Base-by-base conservation (phyloP, 2,113 vertebrate genomes). In the Stigmatopora nigra region DNA sequence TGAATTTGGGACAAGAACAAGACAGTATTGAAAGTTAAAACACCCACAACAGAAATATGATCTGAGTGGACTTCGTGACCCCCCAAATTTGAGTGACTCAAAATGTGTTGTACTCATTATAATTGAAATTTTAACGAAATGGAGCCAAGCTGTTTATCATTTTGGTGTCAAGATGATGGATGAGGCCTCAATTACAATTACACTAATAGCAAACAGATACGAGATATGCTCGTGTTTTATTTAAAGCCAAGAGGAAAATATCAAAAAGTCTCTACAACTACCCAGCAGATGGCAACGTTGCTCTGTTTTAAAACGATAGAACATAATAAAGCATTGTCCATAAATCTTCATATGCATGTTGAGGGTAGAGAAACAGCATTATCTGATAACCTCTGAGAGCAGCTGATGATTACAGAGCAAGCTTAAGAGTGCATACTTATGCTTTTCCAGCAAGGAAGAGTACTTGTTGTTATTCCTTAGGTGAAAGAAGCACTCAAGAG, bases 221-320 rank as follows among this genome's bases (percentile, higher is more conserved):
- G 52, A 55, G 20, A 55, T 31, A 7, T 31, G 22, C 53, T 25
- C 2, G 25, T 13, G 12, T 53, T 41, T 38, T 35, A 41, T 41
- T 38, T 35, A 41, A 57, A 5, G 1, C 15, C 56, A 57, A 38
- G 56, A 0, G 3, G 1, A 15, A 17, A 41, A 12, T n/a, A 11
- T n/a, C 36, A 38, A n/a, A 38, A 14, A n/a, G 7, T 41, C 12
- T 13, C n/a, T 17, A 3, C 12, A 19, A 15, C 1, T 48, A 16
- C 4, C 81, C 86, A 83, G 61, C 72, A 88, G 84, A 67, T 79
- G 78, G 76, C 47, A 63, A 38, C 6, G 3, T 67, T 64, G 57
- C n/a, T 44, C 67, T 17, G 53, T 70, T 57, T 20, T 13, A 60
- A n/a, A 47, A 61, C 12, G 3, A 38, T 17, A 52, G 64, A 70